Base-by-base conservation (phyloP, 2,113 vertebrate species). In the Anas platyrhynchos region DNA sequence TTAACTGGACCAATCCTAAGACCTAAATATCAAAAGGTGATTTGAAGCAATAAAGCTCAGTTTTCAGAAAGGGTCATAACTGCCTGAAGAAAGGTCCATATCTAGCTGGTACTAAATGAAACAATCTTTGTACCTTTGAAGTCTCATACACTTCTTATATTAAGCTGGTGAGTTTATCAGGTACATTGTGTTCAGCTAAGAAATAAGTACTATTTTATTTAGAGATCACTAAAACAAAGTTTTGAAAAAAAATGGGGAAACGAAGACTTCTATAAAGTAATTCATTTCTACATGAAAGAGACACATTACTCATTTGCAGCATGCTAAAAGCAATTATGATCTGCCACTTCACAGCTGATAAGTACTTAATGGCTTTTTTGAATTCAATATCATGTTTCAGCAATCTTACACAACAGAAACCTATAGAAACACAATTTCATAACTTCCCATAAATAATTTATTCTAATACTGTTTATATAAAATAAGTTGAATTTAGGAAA, bases 401-500 rank as follows among this genome's bases (percentile, higher is more conserved):
- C 16, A 78, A 25, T 7, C 9, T 69, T 41, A 20, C 16, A 23
- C 20, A 86, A 65, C 11, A n/a, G 20, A 9, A 73, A 67, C 86
- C 26, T 2, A 5, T 8, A 41, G 34, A 44, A 86, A 83, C 48
- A 4, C 21, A 65, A 17, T 23, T 63, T 52, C 20, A 66, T 29
- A 55, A 54, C 3, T 52, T 36, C 26, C 6, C 4, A 52, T 27
- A 50, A 50, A 22, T 50, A 50, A 22, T 50, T 1, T 1, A 27
- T 69, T 89, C 65, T 74, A 41, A 13, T n/a, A 43, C 4, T 27
- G 31, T 43, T 94, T 81, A 66, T 56, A 68, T 23, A 58, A 59
- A 1, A 0, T 13, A 34, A 63, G 2, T 27, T 44, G 5, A 52
- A 61, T n/a, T 12, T 52, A 52, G 12, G 29, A 77, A 84, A 44